A percentile compares a stretch with the other conserved stretches of the same genome.
These are phyloP conservation scores for Vollenhovia emeryi DNA, from an alignment of 1,140 invertebrate species.

Conservation along the genomic window DNA sequence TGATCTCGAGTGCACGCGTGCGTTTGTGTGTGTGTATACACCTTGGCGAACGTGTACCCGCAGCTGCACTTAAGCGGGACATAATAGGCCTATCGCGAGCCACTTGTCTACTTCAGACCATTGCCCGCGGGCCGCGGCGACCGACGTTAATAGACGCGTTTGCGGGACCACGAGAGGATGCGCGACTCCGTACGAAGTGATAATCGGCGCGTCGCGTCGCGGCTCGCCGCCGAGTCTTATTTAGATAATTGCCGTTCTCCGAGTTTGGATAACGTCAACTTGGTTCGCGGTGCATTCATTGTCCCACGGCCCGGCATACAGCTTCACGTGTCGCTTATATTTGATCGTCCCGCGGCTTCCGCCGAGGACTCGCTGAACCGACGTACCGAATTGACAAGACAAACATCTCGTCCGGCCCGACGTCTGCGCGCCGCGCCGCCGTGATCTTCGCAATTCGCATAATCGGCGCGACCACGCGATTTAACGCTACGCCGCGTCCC, in stretches of 20 bases:
- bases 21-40: slow-evolving; percentile 12
- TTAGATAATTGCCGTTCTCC: slow-evolving; percentile 13
- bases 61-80: slow-evolving; percentile 37
- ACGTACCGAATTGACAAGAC: not conserved
- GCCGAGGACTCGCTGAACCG: too few relatives aligned
- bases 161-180: slow-evolving; percentile 37
- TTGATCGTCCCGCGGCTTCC: not conserved
- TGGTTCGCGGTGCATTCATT: not conserved
- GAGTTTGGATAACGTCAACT: slow-evolving; percentile 22
- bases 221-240: slow-evolving; percentile 17
- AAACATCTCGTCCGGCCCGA: not conserved
- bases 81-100: slow-evolving; percentile 62
- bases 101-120: slow-evolving; percentile 49
- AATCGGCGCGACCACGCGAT: not conserved
- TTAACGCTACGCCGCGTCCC: not conserved
- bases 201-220: not conserved
- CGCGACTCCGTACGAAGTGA: slow-evolving; percentile 25
- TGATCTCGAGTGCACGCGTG: not conserved
- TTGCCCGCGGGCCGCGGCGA: not conserved
- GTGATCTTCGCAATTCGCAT: not conserved
- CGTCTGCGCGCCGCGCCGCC: not conserved
- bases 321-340: not conserved
- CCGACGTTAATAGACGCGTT: slow-evolving; percentile 64
- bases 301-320: not conserved
- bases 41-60: slow-evolving; percentile 12